Base-by-base conservation (phyloP, 35 echinoderm and acorn worm genomes). In the Diadema setosum region DNA sequence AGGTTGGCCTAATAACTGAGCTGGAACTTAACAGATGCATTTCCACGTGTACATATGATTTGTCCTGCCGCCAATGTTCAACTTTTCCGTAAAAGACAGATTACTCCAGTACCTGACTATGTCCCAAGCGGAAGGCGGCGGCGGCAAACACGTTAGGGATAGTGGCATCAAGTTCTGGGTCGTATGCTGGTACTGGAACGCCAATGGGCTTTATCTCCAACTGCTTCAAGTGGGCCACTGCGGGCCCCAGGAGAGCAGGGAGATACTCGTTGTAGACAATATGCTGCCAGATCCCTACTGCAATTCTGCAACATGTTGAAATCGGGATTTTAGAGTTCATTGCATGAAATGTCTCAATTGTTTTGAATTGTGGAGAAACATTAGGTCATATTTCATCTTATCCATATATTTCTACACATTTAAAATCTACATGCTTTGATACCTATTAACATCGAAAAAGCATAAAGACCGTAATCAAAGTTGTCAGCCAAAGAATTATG, bases 241-340 rank as follows among this genome's bases (percentile, higher is more conserved):
- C 33, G 7, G 41, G 33, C 23, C 94, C 94, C 0, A 97, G 20
- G 36, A 97, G 83, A 21, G 88, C 42, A 35, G 94, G 94, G 17
- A 97, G 70, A 63, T 93, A 97, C 70, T 97, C 90, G 52, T 97
- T 93, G 75, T 97, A 97, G 0, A 90, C 56, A 24, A 97, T 86
- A 20, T 93, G 86, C 45, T 97, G 94, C 59, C 55, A 86, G 7
- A 86, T 75, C 3, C 84, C 94, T 21, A 18, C 65, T 26, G 90
- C 90, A 45, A 97, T 97, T 34, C 60, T 85, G 36, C 29, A 78
- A 78, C 15, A n/a, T n/a, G n/a, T n/a, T n/a, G n/a, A n/a, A n/a
- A n/a, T n/a, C n/a, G n/a, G n/a, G n/a, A n/a, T n/a, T n/a, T n/a
- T n/a, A n/a, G n/a, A n/a, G n/a, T n/a, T n/a, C n/a, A n/a, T n/a